A percentile compares a stretch with the other conserved stretches of the same genome.
Evolutionary conservation across 2,888 invertebrate species (phyloP).

Genomic region (Ophion obscuratus): DNA sequence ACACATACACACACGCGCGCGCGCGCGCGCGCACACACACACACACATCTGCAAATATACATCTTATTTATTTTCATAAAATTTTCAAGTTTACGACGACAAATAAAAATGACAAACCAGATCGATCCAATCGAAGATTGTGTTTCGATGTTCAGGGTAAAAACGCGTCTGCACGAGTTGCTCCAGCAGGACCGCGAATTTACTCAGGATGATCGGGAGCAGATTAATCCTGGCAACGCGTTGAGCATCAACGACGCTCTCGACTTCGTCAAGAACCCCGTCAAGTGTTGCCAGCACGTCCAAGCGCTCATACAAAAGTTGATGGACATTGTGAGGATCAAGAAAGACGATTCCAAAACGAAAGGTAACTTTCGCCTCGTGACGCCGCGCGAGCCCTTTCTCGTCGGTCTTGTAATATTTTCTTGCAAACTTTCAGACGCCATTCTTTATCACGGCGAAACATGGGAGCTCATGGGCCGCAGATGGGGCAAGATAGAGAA

Average conservation of each 20-base stretch:
- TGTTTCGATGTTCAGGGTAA: constrained; percentile 89
- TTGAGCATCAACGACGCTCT: constrained; percentile 95
- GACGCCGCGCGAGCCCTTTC: neutral
- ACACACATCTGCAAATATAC: too few species aligned
- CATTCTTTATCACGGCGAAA: constrained; percentile 98
- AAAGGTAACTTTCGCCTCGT: constrained; percentile 86
- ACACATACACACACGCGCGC: too few species aligned
- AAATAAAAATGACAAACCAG: neutral
- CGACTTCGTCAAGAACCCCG: constrained; percentile 98
- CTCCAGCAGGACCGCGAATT: constrained; percentile 96
- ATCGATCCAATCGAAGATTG: neutral
- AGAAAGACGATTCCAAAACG: constrained; percentile 95
- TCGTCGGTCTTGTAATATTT: neutral
- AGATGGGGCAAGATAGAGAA: constrained; percentile 99
- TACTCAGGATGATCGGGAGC: constrained; percentile 92
- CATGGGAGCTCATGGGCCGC: constrained; percentile 99
- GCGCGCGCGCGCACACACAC: too few species aligned
- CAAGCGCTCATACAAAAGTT: constrained; percentile 94
- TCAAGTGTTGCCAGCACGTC: constrained; percentile 95
- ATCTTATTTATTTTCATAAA: too few species aligned
- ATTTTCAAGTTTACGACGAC: too few species aligned
- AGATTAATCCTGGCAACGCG: constrained; percentile 96
- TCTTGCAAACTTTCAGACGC: constrained; percentile 87
- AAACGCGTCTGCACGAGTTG: constrained; percentile 96
- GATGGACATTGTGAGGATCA: constrained; percentile 92